Evolutionary conservation across 2,113 vertebrate species (phyloP).

Genomic region (Ascaphus truei): DNA sequence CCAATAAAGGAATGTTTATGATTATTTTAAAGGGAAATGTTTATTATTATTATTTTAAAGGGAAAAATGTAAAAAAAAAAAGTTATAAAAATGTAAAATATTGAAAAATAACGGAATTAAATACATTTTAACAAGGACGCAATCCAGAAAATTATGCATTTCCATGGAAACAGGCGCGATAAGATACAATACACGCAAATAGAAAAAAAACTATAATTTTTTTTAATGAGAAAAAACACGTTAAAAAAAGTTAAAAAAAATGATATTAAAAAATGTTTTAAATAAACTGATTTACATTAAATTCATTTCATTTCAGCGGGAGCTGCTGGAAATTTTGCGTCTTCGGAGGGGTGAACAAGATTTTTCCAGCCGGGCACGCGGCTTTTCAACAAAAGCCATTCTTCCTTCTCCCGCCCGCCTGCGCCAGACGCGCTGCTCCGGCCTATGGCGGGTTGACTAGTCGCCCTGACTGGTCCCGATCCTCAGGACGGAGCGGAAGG

Average conservation of each 20-base stretch:
- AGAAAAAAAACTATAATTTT: too few species aligned
- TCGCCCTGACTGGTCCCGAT: constrained; percentile 3
- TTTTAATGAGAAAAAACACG: not conserved
- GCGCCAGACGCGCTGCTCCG: constrained; percentile 9
- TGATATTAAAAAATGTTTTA: not conserved
- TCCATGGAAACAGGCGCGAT: too few species aligned
- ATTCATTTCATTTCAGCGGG: too few species aligned
- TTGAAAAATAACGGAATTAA: not conserved
- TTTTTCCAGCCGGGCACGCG: not conserved
- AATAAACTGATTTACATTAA: too few species aligned
- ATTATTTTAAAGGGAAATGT: too few species aligned
- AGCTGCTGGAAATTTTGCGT: too few species aligned
- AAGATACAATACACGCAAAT: too few species aligned
- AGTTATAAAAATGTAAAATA: too few species aligned
- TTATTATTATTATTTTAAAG: too few species aligned
- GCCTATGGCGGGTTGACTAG: not conserved
- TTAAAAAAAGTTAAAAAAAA: not conserved
- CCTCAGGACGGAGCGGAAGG: constrained; percentile 1
- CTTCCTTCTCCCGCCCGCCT: not conserved
- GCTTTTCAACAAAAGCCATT: not conserved
- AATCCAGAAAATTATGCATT: not conserved
- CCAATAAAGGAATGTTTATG: too few species aligned
- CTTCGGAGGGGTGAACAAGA: not conserved
- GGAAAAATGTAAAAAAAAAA: not conserved
- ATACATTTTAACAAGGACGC: not conserved